Evolutionary conservation across 1,140 invertebrate genomes (phyloP), one percentile per base, ranked within the genome.

Genomic region (Neocloeon triangulifer): DNA sequence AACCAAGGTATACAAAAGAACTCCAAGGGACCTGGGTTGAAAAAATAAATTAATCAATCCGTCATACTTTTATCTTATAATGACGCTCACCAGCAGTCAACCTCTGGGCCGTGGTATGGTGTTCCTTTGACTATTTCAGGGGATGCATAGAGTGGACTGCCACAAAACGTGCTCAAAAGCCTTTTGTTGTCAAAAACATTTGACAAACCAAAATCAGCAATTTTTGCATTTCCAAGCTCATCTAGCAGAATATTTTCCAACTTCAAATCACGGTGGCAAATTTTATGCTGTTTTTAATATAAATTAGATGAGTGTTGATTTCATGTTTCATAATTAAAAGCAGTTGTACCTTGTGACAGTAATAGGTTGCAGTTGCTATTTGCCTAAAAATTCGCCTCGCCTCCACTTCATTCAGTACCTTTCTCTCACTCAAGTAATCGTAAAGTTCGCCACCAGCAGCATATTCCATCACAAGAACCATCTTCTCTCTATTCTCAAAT

Each of bases 381-480:
- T 99, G 94, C 30, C 92, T 66, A 54, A 98, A 99, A 54, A 98
- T 77, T 49, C 86, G 66, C 37, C 91, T 64, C 1, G 92, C 91
- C 58, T 98, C 92, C 28, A 73, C 69, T 55, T 98, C 91, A 30
- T 67, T 56, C 35, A 98, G 62, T 31, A 82, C 74, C 58, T 91
- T 88, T 34, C 75, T 66, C 48, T 89, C 81, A 46, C 84, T 92
- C 31, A 98, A 67, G 58, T 94, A 97, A 57, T 98, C 94, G 47
- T 97, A 99, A 2, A 99, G 61, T 59, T 99, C 94, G 37, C 94
- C 94, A 28, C 92, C 92, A 34, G 81, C 80, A 28, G 92, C 94
- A 53, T 95, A 97, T 57, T 99, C 94, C 92, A 98, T 97, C 6
- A 98, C 92, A 28, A 98, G 61, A 36, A 97, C 91, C 68, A 97